Evolutionary conservation across 2,797 vertebrate species (phyloP).

Genomic region (Lemur catta): DNA sequence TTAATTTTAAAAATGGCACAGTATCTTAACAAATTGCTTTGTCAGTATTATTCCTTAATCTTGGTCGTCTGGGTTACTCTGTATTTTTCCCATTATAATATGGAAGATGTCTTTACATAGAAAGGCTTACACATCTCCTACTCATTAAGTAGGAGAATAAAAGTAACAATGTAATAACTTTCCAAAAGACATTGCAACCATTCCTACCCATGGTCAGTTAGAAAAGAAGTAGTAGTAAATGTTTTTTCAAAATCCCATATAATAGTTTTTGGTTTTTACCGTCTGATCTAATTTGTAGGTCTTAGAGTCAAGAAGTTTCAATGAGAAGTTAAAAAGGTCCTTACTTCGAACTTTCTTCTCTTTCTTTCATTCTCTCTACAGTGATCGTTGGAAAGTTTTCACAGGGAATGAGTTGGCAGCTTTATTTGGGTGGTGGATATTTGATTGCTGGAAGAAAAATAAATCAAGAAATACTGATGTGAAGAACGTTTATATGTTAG

Average conservation of each 20-base stretch:
- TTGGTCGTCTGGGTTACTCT: background rate
- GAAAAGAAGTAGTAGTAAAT: constrained; percentile 21
- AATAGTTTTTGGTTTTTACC: background rate
- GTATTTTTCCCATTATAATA: constrained; percentile 17
- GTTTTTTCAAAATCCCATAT: constrained; percentile 26
- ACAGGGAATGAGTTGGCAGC: constrained; percentile 95
- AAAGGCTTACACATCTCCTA: background rate
- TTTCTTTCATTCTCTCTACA: constrained; percentile 68
- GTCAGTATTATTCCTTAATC: constrained; percentile 24
- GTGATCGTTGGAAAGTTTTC: constrained; percentile 94
- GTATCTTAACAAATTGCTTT: background rate
- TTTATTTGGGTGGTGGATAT: constrained; percentile 97
- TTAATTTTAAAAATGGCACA: constrained; percentile 21
- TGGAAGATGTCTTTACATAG: background rate
- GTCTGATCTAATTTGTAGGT: background rate
- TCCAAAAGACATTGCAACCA: background rate
- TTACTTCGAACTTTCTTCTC: background rate
- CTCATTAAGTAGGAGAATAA: constrained; percentile 11
- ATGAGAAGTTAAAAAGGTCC: background rate
- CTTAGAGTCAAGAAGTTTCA: background rate
- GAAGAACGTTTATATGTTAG: constrained; percentile 91
- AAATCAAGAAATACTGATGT: constrained; percentile 82
- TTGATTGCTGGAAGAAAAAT: constrained; percentile 90
- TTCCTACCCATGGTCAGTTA: background rate
- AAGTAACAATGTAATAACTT: constrained; percentile 28